Evolutionary conservation across 2,113 vertebrate genomes (phyloP), one percentile per base, ranked within the genome.

Genomic region (Callipepla californica): DNA sequence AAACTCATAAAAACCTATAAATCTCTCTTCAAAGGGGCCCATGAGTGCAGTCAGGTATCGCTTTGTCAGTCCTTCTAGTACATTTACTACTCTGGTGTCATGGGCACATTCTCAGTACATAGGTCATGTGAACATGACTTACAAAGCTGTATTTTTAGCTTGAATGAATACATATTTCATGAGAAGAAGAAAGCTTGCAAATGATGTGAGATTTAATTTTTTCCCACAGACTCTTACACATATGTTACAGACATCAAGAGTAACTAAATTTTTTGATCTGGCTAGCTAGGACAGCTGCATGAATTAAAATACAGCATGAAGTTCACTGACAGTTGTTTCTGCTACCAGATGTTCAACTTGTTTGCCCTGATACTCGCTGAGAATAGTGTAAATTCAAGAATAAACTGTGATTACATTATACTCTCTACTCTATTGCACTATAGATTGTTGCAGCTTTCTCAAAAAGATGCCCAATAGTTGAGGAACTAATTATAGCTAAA

Each of bases 101-200:
- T 26, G 88, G 30, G 68, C 80, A 76, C 93, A 84, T 94, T 95
- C 87, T 86, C n/a, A 65, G 96, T 90, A 88, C 95, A 96, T 16
- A 94, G 96, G 96, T 96, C 96, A 91, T 96, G 96, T 90, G 96
- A 96, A 96, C 53, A 30, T 95, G 96, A 94, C 94, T 96, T 96
- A 79, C 4, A 11, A 93, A 88, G 82, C 51, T 66, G 58, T 96
- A 96, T 96, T 96, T 96, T 96, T 96, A 96, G 85, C 73, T 23
- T 90, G 62, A 95, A 86, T 94, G 91, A 95, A 96, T 93, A 86
- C 73, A 80, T 88, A 88, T 82, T 94, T 96, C 86, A 85, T 81
- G 82, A 94, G 82, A 92, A 77, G 66, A 94, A 91, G 94, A 94
- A 76, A 61, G 57, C 65, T 93, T 94, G 57, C n/a, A 93, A 84